Evolutionary conservation across 2,797 vertebrate species (phyloP).

Genomic region (Liasis olivaceus): DNA sequence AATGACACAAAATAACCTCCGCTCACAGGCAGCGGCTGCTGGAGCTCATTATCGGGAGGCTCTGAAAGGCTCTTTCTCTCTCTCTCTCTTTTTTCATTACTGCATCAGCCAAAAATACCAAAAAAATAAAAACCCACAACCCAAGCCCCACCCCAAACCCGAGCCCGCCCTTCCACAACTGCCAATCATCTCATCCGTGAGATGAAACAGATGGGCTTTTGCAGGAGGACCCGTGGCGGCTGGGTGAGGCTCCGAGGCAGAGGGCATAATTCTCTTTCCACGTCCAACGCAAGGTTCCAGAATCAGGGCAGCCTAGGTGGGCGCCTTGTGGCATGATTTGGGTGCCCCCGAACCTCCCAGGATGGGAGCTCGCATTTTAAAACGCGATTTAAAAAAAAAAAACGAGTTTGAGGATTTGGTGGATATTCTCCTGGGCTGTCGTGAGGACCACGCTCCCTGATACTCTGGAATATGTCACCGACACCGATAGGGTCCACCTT

Average conservation of each 20-base stretch:
- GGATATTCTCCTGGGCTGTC: background rate
- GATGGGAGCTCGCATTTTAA: background rate
- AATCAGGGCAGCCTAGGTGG: background rate
- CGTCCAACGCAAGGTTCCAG: background rate
- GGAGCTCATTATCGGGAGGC: background rate
- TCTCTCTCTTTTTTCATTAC: background rate
- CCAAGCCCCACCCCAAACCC: background rate
- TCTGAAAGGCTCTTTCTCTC: background rate
- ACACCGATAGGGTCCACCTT: too few relatives aligned
- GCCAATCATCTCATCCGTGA: background rate
- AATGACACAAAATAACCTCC: conserved; percentile 26
- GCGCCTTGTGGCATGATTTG: too few relatives aligned
- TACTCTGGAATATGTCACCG: background rate
- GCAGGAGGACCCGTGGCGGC: background rate
- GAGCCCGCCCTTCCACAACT: background rate
- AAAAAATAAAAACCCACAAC: background rate
- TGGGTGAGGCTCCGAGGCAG: background rate
- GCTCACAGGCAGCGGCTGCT: conserved; percentile 26
- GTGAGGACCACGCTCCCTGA: background rate
- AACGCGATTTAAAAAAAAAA: background rate
- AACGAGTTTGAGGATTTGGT: background rate
- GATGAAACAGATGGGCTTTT: background rate
- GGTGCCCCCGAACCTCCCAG: too few relatives aligned
- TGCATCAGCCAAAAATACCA: background rate
- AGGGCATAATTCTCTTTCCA: background rate